phyloP scores from a whole-genome alignment of 2,797 vertebrate species.

The Oreochromis grahami region DNA sequence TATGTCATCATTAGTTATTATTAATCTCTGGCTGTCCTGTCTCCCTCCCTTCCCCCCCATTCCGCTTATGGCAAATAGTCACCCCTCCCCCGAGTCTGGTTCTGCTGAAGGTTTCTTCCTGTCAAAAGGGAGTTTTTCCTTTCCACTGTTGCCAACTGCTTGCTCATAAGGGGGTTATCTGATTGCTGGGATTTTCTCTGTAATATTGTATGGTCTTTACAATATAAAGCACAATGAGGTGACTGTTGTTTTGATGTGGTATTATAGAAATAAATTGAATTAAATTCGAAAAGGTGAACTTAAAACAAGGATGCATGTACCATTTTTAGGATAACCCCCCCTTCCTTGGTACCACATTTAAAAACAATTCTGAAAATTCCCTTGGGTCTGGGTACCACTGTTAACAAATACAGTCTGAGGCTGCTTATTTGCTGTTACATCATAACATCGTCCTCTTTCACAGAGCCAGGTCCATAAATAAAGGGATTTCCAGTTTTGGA shows the following conservation, averaged over 20 bases:
- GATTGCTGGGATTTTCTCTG: not conserved
- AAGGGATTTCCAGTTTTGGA: not conserved
- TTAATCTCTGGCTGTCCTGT: not conserved
- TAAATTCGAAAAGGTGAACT: rapidly evolving
- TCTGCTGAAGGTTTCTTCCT: not conserved
- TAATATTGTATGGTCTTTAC: not conserved
- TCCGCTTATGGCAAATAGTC: rapidly evolving
- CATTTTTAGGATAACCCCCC: not conserved
- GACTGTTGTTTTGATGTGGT: not conserved
- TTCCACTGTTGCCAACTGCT: not conserved
- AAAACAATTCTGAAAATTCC: not conserved
- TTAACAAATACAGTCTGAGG: not conserved
- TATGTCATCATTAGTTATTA: not conserved
- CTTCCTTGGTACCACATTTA: not conserved
- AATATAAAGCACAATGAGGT: not conserved
- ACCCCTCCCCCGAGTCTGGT: not conserved
- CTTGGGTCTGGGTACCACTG: not conserved
- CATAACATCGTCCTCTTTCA: not conserved
- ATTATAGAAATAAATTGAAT: not conserved
- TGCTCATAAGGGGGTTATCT: not conserved
- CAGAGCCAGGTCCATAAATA: not conserved
- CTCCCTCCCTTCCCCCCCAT: not conserved
- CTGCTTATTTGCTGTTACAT: not conserved
- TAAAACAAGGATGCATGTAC: not conserved
- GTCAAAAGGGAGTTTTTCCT: not conserved